Base-by-base conservation (phyloP, 2,113 vertebrate species). In the Beaufortia kweichowensis region DNA sequence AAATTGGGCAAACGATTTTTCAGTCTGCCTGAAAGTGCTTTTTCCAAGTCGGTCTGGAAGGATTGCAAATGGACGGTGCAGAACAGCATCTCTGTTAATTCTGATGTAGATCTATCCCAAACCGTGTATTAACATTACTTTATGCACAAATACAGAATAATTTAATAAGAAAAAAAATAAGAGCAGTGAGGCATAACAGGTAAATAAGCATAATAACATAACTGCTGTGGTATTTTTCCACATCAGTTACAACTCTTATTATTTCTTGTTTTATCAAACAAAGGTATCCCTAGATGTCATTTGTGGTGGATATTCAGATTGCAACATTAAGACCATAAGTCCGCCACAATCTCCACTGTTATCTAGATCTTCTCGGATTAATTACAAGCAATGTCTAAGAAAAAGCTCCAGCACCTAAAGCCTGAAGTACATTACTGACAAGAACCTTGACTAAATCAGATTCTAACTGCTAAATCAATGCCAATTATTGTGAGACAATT, bases 391-490 rank as follows among this genome's bases (percentile, higher is more conserved):
- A 82, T 79, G 63, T 74, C 76, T 79, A 26, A 83, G 39, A 55
- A 35, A 81, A 63, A 68, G 79, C 76, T 63, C 48, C 28, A 53
- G 28, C 39, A 64, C 39, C 50, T 67, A 61, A 78, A 80, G 75
- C 53, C 17, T 19, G 35, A 81, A 62, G 57, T 41, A 79, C 80
- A 79, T 80, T 61, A 74, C 29, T 65, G 67, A 81, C 75, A 70
- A 84, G 79, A 53, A 60, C 64, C 69, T 43, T 57, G 76, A 79
- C 85, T 86, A 87, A 86, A 83, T 86, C 79, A 86, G 81, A 75
- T 77, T 78, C 79, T 81, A 85, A 88, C 83, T 84, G 84, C 66
- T 73, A 83, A 86, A 88, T 89, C 87, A 85, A 79, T 88, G 84
- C 71, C 83, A 78, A 84, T 85, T 87, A 85, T 84, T 87, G 82